A percentile compares a stretch with the other conserved stretches of the same genome.
Conservation (phyloP, 2,113 vertebrate genomes). For the Microcebus murinus region DNA sequence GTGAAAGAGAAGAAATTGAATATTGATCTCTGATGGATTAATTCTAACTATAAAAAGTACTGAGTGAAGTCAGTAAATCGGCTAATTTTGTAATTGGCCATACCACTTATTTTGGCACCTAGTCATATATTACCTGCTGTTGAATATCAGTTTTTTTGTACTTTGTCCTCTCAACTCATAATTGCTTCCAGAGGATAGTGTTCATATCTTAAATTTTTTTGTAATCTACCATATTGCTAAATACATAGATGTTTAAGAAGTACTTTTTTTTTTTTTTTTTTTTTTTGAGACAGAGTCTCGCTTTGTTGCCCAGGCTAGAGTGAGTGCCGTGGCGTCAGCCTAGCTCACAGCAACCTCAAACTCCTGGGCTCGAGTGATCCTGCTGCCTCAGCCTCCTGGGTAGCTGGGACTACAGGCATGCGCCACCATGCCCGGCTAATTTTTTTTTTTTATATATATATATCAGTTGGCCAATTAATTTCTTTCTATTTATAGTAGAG, state of each 20-base stretch:
- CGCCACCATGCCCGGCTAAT: too few relatives aligned
- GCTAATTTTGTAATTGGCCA: constrained; percentile 21
- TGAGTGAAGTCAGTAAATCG: background rate
- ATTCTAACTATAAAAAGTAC: constrained; percentile 18
- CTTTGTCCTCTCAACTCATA: background rate
- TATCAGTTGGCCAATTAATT: too few relatives aligned
- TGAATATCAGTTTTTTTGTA: background rate
- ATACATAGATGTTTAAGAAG: background rate
- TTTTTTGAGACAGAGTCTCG: too few relatives aligned
- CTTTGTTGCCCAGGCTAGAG: too few relatives aligned
- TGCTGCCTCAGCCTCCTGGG: too few relatives aligned
- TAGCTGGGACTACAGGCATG: too few relatives aligned
- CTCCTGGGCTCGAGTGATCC: too few relatives aligned
- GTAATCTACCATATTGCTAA: constrained; percentile 9
- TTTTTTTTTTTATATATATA: too few relatives aligned
- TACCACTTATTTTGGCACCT: background rate
- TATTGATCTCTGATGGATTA: constrained; percentile 31
- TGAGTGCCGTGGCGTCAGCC: too few relatives aligned
- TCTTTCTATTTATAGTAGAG: too few relatives aligned
- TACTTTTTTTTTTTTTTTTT: too few relatives aligned
- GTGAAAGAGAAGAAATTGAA: constrained; percentile 47
- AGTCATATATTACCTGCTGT: background rate
- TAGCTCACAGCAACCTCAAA: too few relatives aligned
- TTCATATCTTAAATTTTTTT: constrained; percentile 54
- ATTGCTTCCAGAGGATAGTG: background rate